These are phyloP conservation scores for Nannoperca obscura DNA, from an alignment of 2,797 vertebrate species.

Conservation along the genomic window DNA sequence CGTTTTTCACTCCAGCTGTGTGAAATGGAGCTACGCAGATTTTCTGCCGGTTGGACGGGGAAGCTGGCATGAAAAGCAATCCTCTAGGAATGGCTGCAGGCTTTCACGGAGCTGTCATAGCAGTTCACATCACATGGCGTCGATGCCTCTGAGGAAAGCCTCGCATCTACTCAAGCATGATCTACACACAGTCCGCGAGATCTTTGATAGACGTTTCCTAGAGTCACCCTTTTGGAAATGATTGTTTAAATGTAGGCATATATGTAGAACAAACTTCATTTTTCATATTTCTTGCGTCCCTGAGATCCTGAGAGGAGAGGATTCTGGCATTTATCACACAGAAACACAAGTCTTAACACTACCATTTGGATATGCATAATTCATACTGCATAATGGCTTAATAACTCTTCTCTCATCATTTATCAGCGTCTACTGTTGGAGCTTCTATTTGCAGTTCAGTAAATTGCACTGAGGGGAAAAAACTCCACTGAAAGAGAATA, in stretches of 20 bases:
- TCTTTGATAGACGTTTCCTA: conserved; percentile 14
- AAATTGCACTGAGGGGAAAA: not conserved
- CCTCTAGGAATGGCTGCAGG: conserved; percentile 59
- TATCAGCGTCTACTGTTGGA: not conserved
- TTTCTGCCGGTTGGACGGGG: conserved; percentile 17
- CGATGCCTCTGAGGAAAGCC: conserved; percentile 11
- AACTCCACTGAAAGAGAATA: not conserved
- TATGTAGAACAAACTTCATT: not conserved
- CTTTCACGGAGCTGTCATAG: conserved; percentile 42
- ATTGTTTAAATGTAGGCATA: not conserved
- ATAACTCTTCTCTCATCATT: conserved; percentile 26
- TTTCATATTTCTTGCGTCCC: conserved; percentile 4
- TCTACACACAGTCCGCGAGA: not conserved
- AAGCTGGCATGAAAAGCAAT: conserved; percentile 62
- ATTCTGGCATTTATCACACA: conserved; percentile 26
- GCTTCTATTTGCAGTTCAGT: conserved; percentile 19
- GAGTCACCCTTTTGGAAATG: conserved; percentile 21
- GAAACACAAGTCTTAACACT: conserved; percentile 18
- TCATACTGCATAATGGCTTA: conserved; percentile 21
- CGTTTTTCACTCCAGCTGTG: conserved; percentile 68
- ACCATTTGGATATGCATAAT: conserved; percentile 41
- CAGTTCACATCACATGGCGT: conserved; percentile 39
- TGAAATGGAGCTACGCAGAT: conserved; percentile 59
- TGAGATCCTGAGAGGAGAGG: not conserved
- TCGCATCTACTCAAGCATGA: conserved; percentile 2